Evolutionary conservation across 2,797 vertebrate species (phyloP).

Genomic region (Clarias platycephalus): DNA sequence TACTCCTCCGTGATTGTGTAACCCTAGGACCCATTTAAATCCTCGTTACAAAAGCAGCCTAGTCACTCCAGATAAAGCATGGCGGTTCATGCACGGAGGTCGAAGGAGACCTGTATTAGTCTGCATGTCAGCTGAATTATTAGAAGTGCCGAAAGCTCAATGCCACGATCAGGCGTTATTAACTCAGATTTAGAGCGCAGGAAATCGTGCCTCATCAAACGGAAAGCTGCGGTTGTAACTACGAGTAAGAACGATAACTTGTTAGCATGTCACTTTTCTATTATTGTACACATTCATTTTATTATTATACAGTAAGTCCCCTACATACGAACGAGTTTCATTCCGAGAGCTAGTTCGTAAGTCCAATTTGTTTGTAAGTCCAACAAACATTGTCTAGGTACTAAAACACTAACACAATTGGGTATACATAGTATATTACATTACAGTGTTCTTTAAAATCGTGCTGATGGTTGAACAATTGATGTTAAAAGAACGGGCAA

Average conservation of each 20-base stretch:
- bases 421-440: too few species aligned
- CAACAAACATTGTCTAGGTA: too few species aligned
- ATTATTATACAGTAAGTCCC: neutral
- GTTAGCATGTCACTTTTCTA: neutral
- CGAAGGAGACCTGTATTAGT: constrained; percentile 40
- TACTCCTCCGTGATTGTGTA: constrained; percentile 67
- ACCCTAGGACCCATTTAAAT: constrained; percentile 54
- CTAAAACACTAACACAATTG: too few species aligned
- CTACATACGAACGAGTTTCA: too few species aligned
- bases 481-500: too few species aligned
- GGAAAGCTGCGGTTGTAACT: constrained; percentile 1
- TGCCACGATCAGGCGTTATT: constrained; percentile 62
- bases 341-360: too few species aligned
- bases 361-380: too few species aligned
- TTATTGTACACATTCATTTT: neutral
- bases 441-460: too few species aligned
- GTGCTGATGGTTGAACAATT: too few species aligned
- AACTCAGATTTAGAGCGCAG: constrained; percentile 61
- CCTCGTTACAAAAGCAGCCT: constrained; percentile 58
- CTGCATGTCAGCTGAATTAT: constrained; percentile 27
- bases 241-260: neutral
- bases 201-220: constrained; percentile 46
- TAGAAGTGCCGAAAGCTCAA: neutral
- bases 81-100: constrained; percentile 42
- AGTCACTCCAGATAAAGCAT: constrained; percentile 19